Evolutionary conservation across 1,140 invertebrate genomes (phyloP), one percentile per base, ranked within the genome.

Genomic region (Acromyrmex echinatior): DNA sequence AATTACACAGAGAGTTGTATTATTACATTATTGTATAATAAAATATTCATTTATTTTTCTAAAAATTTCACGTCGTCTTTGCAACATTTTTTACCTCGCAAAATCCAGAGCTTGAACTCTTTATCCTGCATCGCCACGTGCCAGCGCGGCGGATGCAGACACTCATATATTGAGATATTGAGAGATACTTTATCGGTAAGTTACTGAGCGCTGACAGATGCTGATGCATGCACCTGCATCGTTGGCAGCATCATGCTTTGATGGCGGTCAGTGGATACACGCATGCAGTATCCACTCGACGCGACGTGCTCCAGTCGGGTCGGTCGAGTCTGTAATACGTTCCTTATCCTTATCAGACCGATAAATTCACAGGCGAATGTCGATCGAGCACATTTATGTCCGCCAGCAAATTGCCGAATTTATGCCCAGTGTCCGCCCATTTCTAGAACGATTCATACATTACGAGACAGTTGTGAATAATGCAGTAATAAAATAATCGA

Each of bases 191-290:
- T 76, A 84, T 84, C 70, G 80, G 56, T 28, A 14, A 60, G 6
- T 12, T 18, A 35, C 56, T 18, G 56, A 76, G 70, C 39, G 70
- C 39, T 51, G 70, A 84, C 80, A 63, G 80, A 84, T 62, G 80
- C 80, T 84, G 80, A 74, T 84, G 80, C 80, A 76, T 49, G 70
- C 80, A 84, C 28, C 70, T 76, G 80, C 80, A 84, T 10, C 56
- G 80, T 25, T 51, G 18, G 80, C 80, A 74, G 14, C 39, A 62
- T 84, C 70, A 49, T 63, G 56, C 58, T 51, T 81, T 74, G 53
- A 82, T 21, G 68, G 53, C 53, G 68, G 80, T 74, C 80, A 74
- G 65, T 68, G 25, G 4, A 81, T 70, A 39, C 81, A 70, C n/a
- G 51, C 86, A 71, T 14, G 28, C 62, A 28, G 39, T 60, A 60